Percentiles rank a stretch among this genome's conserved stretches.
phyloP scores from a whole-genome alignment of 2,888 invertebrate species.

The Epirrita christyi region DNA sequence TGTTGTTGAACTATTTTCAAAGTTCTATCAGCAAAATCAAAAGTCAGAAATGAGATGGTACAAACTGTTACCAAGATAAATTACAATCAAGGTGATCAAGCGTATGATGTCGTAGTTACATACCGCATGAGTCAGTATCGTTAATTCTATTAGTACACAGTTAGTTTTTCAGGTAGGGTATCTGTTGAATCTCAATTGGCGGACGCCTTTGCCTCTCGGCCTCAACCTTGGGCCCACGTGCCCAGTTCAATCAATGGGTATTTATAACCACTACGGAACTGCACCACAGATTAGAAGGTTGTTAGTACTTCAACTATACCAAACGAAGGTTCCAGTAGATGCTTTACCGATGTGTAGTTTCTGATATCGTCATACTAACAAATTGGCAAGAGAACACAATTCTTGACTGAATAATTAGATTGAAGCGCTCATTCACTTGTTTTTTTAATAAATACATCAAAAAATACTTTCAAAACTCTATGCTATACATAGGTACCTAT shows the following conservation, averaged over 20 bases:
- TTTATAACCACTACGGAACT: conserved; percentile 35
- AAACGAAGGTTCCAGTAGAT: conserved; percentile 9
- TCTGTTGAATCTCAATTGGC: conserved; percentile 60
- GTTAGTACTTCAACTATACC: conserved; percentile 11
- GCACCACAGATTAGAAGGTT: conserved; percentile 17
- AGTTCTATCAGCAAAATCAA: neutral
- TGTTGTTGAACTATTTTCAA: conserved; percentile 7
- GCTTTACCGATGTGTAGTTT: neutral
- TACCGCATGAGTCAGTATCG: conserved; percentile 37
- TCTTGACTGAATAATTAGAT: neutral
- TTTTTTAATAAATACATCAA: neutral
- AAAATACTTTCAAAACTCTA: neutral
- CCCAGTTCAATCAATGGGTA: conserved; percentile 44
- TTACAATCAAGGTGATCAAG: conserved; percentile 12
- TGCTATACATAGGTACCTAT: too few relatives aligned
- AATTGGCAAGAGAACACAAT: neutral
- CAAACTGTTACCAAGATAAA: conserved; percentile 1
- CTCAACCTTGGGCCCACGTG: conserved; percentile 67
- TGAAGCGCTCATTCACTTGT: neutral
- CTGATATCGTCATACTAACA: neutral
- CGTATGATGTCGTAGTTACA: neutral
- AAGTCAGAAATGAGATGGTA: neutral
- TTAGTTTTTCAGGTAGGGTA: conserved; percentile 42
- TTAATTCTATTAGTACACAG: conserved; percentile 33
- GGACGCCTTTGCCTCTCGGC: conserved; percentile 50